Percentiles rank a stretch among this genome's conserved stretches.
phyloP scores from a whole-genome alignment of 2,888 invertebrate species.

The Penaeus monodon region DNA sequence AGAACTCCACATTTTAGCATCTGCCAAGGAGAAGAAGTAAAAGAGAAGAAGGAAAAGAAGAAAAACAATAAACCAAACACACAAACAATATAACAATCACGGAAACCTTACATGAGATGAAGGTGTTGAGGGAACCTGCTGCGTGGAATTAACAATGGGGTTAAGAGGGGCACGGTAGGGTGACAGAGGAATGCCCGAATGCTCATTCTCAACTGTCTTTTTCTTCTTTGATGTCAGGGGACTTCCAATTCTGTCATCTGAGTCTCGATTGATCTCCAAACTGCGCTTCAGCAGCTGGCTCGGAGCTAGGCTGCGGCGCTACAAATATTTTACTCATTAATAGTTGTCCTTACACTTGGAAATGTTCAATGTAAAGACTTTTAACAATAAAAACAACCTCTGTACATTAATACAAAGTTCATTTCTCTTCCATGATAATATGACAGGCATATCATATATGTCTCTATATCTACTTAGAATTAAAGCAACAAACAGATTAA shows the following conservation, averaged over 20 bases:
- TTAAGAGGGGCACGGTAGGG: conserved; percentile 40
- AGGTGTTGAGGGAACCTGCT: background rate
- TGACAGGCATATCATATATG: too few species aligned
- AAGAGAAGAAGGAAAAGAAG: too few species aligned
- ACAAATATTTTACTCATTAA: background rate
- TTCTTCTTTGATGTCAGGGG: conserved; percentile 14
- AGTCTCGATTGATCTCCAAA: background rate
- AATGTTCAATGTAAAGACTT: too few species aligned
- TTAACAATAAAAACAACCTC: too few species aligned
- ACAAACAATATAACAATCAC: background rate
- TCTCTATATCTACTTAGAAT: background rate
- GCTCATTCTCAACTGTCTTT: conserved; percentile 12
- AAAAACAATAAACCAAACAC: background rate
- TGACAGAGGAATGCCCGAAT: conserved; percentile 4
- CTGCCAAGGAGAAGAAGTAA: too few species aligned
- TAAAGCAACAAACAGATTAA: background rate
- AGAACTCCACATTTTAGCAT: too few species aligned
- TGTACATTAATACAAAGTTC: too few species aligned
- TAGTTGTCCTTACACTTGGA: too few species aligned
- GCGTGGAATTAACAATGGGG: conserved; percentile 14
- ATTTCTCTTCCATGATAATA: too few species aligned
- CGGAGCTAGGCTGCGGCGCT: conserved; percentile 54
- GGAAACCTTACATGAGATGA: conserved; percentile 43
- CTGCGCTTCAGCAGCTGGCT: conserved; percentile 55
- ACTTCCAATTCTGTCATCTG: background rate